phyloP scores from a whole-genome alignment of 1,140 invertebrate genomes.

The Lutraria rhynchaena region DNA sequence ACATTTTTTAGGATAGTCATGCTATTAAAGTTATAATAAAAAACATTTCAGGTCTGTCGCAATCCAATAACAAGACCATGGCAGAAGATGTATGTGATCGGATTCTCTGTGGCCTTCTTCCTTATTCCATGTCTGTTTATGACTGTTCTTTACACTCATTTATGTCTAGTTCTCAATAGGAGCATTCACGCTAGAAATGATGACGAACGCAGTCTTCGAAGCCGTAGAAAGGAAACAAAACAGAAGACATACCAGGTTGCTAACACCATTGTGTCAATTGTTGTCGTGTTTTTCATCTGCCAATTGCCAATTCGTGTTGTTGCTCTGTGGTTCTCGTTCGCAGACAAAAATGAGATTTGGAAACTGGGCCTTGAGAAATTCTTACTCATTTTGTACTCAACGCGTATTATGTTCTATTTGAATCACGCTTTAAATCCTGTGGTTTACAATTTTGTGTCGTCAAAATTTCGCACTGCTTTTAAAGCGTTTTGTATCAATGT shows the following conservation, averaged over 20 bases:
- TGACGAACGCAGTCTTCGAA: not conserved
- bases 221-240: constrained; percentile 17
- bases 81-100: constrained; percentile 37
- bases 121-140: constrained; percentile 10
- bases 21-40: not conserved
- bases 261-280: constrained; percentile 67
- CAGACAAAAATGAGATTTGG: constrained; percentile 19
- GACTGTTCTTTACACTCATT: constrained; percentile 12
- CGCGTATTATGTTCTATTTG: constrained; percentile 67
- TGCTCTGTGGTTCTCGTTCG: constrained; percentile 66
- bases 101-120: constrained; percentile 3
- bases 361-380: constrained; percentile 58
- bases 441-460: constrained; percentile 74
- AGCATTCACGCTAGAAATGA: constrained; percentile 10
- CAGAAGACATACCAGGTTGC: constrained; percentile 8
- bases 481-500: not conserved
- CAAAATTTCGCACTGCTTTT: constrained; percentile 41
- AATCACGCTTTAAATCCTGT: constrained; percentile 73
- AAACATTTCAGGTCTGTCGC: constrained; percentile 51
- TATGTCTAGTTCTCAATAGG: constrained; percentile 5
- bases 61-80: constrained; percentile 23
- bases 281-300: constrained; percentile 72
- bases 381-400: constrained; percentile 64
- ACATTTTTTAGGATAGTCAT: not conserved
- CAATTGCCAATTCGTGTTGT: constrained; percentile 70